A percentile compares a stretch with the other conserved stretches of the same genome.
These are phyloP conservation scores for Andrena praecox DNA, from an alignment of 2,888 invertebrate genomes.

Conservation along the genomic window DNA sequence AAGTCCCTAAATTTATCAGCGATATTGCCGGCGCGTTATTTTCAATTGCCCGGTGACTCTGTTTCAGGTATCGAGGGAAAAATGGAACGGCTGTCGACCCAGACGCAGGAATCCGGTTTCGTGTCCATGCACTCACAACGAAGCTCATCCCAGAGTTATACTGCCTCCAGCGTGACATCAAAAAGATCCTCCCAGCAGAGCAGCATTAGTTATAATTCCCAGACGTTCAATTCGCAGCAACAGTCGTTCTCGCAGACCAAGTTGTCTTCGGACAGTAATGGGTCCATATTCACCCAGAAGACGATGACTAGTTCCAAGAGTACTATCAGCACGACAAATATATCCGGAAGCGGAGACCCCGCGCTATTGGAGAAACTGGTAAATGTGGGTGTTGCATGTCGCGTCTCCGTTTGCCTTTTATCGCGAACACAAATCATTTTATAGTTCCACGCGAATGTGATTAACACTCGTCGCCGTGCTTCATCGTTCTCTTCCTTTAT, in stretches of 20 bases:
- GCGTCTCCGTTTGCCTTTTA: slow-evolving; percentile 26
- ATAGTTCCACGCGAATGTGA: background rate
- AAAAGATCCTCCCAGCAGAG: slow-evolving; percentile 88
- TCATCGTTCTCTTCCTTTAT: background rate
- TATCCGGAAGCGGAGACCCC: slow-evolving; percentile 77
- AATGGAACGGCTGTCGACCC: slow-evolving; percentile 84
- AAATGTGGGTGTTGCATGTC: slow-evolving; percentile 79
- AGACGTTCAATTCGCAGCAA: slow-evolving; percentile 81
- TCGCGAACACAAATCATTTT: background rate
- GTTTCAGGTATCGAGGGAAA: slow-evolving; percentile 82
- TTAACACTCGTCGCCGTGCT: background rate
- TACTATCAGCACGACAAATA: slow-evolving; percentile 76
- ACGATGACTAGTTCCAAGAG: slow-evolving; percentile 80
- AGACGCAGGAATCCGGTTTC: slow-evolving; percentile 87
- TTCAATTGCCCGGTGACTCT: slow-evolving; percentile 3
- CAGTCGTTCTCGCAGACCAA: slow-evolving; percentile 81
- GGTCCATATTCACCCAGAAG: slow-evolving; percentile 80
- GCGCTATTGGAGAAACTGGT: slow-evolving; percentile 81
- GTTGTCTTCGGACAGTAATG: slow-evolving; percentile 79
- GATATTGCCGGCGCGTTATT: background rate
- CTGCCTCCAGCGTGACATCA: slow-evolving; percentile 85
- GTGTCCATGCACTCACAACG: slow-evolving; percentile 88
- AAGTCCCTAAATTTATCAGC: background rate
- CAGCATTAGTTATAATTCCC: slow-evolving; percentile 84
- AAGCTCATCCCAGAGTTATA: slow-evolving; percentile 87